A percentile compares a stretch with the other conserved stretches of the same genome.
Evolutionary conservation across 1,140 invertebrate genomes (phyloP).

Genomic region (Lucilia sericata): DNA sequence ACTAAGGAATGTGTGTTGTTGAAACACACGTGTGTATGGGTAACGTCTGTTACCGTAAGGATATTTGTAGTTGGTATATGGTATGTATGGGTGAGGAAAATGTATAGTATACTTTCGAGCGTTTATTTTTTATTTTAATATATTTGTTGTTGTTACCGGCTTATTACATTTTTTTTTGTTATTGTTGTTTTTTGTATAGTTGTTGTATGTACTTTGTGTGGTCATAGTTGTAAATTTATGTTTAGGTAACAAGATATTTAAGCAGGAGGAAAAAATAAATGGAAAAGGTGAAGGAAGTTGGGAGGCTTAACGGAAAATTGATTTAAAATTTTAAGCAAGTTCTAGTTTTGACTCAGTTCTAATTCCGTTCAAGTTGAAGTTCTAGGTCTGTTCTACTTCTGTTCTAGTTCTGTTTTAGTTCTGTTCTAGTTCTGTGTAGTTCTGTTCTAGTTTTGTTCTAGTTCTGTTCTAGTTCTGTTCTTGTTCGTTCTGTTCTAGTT

Average conservation of each 20-base stretch:
- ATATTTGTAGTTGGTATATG: not conserved
- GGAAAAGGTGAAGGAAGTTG: not conserved
- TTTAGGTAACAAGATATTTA: conserved; percentile 34
- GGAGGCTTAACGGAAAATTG: too few relatives aligned
- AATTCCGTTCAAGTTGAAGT: too few relatives aligned
- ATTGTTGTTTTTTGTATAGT: too few relatives aligned
- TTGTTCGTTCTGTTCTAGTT: too few relatives aligned
- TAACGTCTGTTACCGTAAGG: not conserved
- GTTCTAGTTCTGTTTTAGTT: too few relatives aligned
- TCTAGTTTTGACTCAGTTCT: too few relatives aligned
- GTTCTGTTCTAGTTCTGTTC: too few relatives aligned
- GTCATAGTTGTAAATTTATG: conserved; percentile 30
- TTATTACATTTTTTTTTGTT: conserved; percentile 5
- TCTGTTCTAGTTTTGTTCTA: too few relatives aligned
- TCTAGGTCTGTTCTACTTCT: too few relatives aligned
- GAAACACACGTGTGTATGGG: not conserved
- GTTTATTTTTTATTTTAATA: not conserved
- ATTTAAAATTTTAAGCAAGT: too few relatives aligned
- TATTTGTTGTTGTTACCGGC: conserved; percentile 6
- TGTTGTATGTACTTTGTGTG: not conserved
- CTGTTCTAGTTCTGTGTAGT: too few relatives aligned
- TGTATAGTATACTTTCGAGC: not conserved
- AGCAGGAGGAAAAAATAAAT: not conserved
- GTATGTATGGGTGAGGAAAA: not conserved
- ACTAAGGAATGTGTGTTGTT: too few relatives aligned